phyloP scores from a whole-genome alignment of 2,113 vertebrate species.

The Sakesphorus luctuosus region DNA sequence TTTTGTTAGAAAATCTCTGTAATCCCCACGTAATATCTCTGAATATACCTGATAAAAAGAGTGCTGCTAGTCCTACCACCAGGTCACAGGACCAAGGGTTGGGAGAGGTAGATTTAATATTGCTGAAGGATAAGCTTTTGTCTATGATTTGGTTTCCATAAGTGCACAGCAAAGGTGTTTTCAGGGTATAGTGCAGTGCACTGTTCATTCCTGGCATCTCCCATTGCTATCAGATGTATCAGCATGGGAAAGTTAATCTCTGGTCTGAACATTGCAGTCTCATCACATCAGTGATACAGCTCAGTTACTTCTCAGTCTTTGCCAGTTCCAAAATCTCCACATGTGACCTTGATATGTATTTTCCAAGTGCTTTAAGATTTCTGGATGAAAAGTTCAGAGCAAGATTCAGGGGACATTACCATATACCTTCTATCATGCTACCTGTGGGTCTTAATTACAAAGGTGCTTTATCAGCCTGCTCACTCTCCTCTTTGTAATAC shows the following conservation, averaged over 20 bases:
- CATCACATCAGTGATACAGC: not conserved
- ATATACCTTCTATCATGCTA: not conserved
- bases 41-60: not conserved
- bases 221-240: not conserved
- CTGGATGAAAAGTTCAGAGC: not conserved
- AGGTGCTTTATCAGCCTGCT: constrained; percentile 17
- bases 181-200: not conserved
- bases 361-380: not conserved
- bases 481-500: constrained; percentile 49
- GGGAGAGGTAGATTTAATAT: not conserved
- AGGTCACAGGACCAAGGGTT: not conserved
- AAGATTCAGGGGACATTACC: not conserved
- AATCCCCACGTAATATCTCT: not conserved
- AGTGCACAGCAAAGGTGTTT: rapidly evolving
- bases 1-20: not conserved
- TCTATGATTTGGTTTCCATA: not conserved
- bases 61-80: not conserved
- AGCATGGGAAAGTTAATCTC: not conserved
- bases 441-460: constrained; percentile 1
- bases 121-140: not conserved
- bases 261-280: not conserved
- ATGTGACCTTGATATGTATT: constrained; percentile 14
- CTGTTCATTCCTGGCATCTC: not conserved
- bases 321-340: not conserved
- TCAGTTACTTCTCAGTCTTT: not conserved